Base-by-base conservation (phyloP, 2,113 vertebrate genomes). In the Emydura subglobosa region DNA sequence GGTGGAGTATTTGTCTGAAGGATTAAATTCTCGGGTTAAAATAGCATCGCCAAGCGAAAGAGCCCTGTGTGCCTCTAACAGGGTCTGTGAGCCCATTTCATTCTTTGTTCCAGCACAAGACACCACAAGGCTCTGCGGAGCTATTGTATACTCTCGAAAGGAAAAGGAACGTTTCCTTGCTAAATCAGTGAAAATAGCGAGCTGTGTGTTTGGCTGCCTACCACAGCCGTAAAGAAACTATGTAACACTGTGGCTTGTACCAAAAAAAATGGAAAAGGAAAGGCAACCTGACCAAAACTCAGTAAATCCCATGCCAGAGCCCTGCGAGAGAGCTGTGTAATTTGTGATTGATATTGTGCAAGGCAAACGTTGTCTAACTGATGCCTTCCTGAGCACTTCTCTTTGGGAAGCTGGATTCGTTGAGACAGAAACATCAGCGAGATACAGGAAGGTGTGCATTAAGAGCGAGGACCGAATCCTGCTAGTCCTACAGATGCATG, bases 161-260 rank as follows among this genome's bases (percentile, higher is more conserved):
- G 94, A 95, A 97, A 97, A 82, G 34, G 31, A 85, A 47, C 54
- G 76, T 91, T 97, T 97, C 95, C 94, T 95, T 83, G 86, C 91
- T 94, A 85, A 95, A 34, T 94, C 82, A 94, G 57, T 72, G 85
- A 91, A 92, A 96, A 91, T 27, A 25, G 21, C 82, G 42, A 47
- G 59, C n/a, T 76, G n/a, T 21, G 31, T 79, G 25, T 12, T 90
- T 44, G 34, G 44, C 57, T 89, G n/a, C 21, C 22, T 83, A 44
- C 47, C 47, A 31, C 57, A 83, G n/a, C 54, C 79, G 8, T 31
- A 31, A 42, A 57, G 13, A 4, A 81, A 93, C 82, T 4, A 1
- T 2, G 14, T 25, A 47, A 17, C 21, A 50, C 7, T 74, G n/a
- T 4, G 13, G 17, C 55, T 92, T 87, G 51, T 49, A 29, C 59